Evolutionary conservation across 2,797 vertebrate genomes (phyloP), one percentile per base, ranked within the genome.

Genomic region (Cottoperca gobio): DNA sequence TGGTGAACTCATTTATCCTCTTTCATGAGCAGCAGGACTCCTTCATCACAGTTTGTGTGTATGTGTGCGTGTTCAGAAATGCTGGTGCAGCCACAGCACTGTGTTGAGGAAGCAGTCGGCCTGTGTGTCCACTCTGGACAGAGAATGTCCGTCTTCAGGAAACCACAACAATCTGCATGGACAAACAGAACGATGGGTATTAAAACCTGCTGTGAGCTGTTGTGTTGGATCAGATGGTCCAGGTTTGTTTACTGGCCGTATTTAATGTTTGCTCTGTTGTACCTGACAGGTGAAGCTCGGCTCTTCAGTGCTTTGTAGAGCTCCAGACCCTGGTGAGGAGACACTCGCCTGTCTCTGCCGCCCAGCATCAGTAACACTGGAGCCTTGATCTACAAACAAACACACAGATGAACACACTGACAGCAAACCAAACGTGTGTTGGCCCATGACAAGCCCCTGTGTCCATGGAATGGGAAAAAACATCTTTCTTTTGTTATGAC

Each of bases 351-450:
- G 91, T 97, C 96, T 87, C 52, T 92, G 21, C 82, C 95, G 0
- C 96, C 96, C 70, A 96, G 89, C 12, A 96, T 95, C 76, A 97
- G 92, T 75, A 97, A 84, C 79, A 96, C 87, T 0, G 96, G 95
- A 0, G 94, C 92, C 73, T 21, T 89, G 68, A 97, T 94, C 96
- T 97, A 77, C 24, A 79, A 45, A 83, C 59, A 70, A 11, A 49
- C 46, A 79, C 46, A 70, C 12, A 76, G 8, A 64, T 28, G 17
- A 45, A 60, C 17, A 39, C 61, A 24, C n/a, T 35, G 19, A n/a
- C 16, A 50, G 26, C 33, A 50, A 48, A 37, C 28, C 26, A 16
- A 46, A 42, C 5, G 17, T 61, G 19, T 31, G 42, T 45, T 19
- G 19, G 24, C 8, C 7, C 9, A 3, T 17, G 11, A 33, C 6